Evolutionary conservation across 2,888 invertebrate species (phyloP).

Genomic region (Notodonta ziczac): DNA sequence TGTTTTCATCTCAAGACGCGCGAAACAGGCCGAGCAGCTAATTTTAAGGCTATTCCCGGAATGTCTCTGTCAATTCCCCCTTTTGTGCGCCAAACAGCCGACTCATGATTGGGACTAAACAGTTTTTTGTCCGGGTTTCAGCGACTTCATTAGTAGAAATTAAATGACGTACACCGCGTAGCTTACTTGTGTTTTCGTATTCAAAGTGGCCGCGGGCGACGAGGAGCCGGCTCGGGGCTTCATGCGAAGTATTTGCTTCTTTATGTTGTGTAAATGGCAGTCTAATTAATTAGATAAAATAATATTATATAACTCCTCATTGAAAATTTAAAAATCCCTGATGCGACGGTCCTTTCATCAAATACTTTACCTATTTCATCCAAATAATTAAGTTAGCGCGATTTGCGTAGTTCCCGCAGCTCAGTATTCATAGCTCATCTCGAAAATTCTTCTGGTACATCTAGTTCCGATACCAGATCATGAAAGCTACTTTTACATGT

Average conservation of each 20-base stretch:
- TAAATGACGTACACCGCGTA: slow-evolving; percentile 39
- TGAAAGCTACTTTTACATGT: too few species aligned
- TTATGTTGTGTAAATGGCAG: neutral
- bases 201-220: neutral
- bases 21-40: slow-evolving; percentile 30
- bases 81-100: slow-evolving; percentile 44
- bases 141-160: slow-evolving; percentile 60
- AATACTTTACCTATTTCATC: too few species aligned
- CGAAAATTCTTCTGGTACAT: too few species aligned
- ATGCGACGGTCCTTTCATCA: too few species aligned
- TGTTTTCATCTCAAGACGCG: slow-evolving; percentile 33
- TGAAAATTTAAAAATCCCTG: too few species aligned
- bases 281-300: too few species aligned
- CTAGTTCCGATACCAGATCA: too few species aligned
- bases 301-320: too few species aligned
- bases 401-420: too few species aligned
- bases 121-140: slow-evolving; percentile 39
- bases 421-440: too few species aligned
- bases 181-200: neutral
- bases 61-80: slow-evolving; percentile 53
- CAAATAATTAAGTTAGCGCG: too few species aligned
- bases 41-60: slow-evolving; percentile 38
- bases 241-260: neutral
- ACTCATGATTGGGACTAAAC: slow-evolving; percentile 46
- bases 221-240: neutral